Evolutionary conservation across 2,113 vertebrate genomes (phyloP), one percentile per base, ranked within the genome.

Genomic region (Pseudois nayaur): DNA sequence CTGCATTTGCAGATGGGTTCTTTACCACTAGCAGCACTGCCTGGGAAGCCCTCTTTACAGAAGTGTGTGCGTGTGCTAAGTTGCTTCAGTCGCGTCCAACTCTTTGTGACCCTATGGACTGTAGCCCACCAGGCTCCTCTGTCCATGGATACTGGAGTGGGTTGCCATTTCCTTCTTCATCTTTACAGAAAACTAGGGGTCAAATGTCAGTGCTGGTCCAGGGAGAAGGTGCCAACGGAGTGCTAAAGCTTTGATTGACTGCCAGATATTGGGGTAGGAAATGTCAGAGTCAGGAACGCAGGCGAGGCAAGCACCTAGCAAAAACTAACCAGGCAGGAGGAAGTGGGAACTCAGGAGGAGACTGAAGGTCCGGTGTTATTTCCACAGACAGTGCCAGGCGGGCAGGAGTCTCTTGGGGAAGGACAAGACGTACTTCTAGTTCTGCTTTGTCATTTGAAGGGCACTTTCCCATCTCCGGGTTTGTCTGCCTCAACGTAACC

Each of bases 71-170:
- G 19, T 36, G 33, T 2, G 64, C n/a, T 36, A 71, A 36, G 64
- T 36, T 23, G n/a, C 9, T 71, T 36, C 9, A 23, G 64, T 11
- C 2, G 0, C 5, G 5, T 40, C 19, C 1, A 1, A 64, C 62
- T 64, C 33, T n/a, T 64, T 64, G 33, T 8, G 16, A n/a, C 31
- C 33, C 16, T 64, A 4, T n/a, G 67, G 67, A 6, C 19, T 71
- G 9, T 36, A 71, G 19, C 67, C n/a, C 67, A 71, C n/a, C n/a
- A 40, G 67, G n/a, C n/a, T 71, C n/a, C 64, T 23, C 67, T 71
- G 67, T 40, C 67, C 67, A 71, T 23, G n/a, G 19, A 40, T 40
- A 12, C 67, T 71, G 67, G 67, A 12, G n/a, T 40, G n/a, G n/a
- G 10, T 40, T 71, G n/a, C 67, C 67, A 71, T 40, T 71, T 71